Evolutionary conservation across 2,888 invertebrate species (phyloP).

Genomic region (Macrostomum cliftonense): DNA sequence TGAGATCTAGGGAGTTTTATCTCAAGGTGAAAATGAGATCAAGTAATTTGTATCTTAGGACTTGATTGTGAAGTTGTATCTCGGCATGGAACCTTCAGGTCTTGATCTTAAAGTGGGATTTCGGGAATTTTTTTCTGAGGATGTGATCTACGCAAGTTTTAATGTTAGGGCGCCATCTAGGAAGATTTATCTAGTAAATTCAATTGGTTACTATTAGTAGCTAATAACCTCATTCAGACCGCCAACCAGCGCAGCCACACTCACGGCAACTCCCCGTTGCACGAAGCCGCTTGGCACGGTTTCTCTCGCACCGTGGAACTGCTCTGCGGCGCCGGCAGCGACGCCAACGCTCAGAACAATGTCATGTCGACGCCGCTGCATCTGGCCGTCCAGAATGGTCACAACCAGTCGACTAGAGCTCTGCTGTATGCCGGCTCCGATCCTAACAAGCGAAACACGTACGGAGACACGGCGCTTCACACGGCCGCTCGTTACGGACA

Average conservation of each 20-base stretch:
- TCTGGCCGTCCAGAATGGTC: constrained; percentile 82
- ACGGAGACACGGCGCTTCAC: constrained; percentile 80
- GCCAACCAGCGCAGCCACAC: constrained; percentile 34
- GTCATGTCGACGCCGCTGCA: constrained; percentile 55
- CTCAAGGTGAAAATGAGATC: too few species aligned
- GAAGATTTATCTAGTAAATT: too few species aligned
- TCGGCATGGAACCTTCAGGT: too few species aligned
- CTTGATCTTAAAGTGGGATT: too few species aligned
- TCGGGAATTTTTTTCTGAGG: too few species aligned
- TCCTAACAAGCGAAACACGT: constrained; percentile 49
- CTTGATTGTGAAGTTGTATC: too few species aligned
- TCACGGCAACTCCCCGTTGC: constrained; percentile 80
- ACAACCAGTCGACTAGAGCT: constrained; percentile 78
- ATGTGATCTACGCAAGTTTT: too few species aligned
- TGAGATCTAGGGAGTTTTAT: too few species aligned
- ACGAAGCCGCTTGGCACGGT: constrained; percentile 86
- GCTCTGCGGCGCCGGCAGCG: constrained; percentile 49
- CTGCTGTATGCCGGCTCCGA: constrained; percentile 66
- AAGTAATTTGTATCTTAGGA: too few species aligned
- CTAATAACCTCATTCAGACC: not conserved
- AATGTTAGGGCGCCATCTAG: too few species aligned
- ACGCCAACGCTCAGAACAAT: constrained; percentile 35
- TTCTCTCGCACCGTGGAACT: constrained; percentile 62
- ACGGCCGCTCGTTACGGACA: constrained; percentile 86
- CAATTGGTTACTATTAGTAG: too few species aligned